Evolutionary conservation across 2,888 invertebrate species (phyloP).

Genomic region (Andricus quercusramuli): DNA sequence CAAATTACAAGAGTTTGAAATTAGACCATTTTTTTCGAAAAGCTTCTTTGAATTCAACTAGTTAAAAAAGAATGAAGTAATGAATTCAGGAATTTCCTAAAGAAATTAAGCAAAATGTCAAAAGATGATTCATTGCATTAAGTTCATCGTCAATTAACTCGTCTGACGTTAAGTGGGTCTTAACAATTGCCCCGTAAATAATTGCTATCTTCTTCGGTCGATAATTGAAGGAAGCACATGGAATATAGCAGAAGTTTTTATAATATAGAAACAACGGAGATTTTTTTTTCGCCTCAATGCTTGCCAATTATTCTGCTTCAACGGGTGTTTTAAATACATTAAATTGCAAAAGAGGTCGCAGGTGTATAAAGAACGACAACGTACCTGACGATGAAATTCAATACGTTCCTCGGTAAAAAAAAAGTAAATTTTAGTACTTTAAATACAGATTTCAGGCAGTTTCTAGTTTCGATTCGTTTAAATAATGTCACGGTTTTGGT

Average conservation of each 20-base stretch:
- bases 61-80: too few relatives aligned
- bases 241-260: slow-evolving; percentile 1
- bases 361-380: background rate
- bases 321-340: background rate
- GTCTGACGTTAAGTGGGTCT: slow-evolving; percentile 8
- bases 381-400: background rate
- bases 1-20: too few relatives aligned
- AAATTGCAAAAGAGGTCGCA: background rate
- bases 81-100: too few relatives aligned
- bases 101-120: background rate
- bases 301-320: background rate
- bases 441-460: slow-evolving; percentile 2
- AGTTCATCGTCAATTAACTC: slow-evolving; percentile 14
- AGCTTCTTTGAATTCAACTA: too few relatives aligned
- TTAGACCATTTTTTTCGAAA: too few relatives aligned
- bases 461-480: slow-evolving; percentile 3
- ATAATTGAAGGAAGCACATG: background rate
- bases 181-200: slow-evolving; percentile 14
- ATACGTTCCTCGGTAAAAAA: background rate
- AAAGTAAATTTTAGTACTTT: background rate
- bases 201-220: background rate
- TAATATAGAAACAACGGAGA: background rate
- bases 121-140: slow-evolving; percentile 2
- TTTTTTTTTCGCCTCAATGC: background rate
- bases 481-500: slow-evolving; percentile 1